These are phyloP conservation scores for Linnaemya vulpina DNA, from an alignment of 2,888 invertebrate species.

Conservation along the genomic window DNA sequence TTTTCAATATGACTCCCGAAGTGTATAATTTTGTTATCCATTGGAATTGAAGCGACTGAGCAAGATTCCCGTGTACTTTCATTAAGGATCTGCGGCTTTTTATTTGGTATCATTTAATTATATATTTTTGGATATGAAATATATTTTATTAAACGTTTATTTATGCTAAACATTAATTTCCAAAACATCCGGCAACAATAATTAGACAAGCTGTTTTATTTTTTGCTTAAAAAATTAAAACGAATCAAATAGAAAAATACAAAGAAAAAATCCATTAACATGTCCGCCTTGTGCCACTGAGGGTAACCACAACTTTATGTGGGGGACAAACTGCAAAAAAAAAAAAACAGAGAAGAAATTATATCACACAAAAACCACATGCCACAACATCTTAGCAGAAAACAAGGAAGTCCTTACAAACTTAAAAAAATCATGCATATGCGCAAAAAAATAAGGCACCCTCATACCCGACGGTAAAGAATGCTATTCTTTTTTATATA, in stretches of 20 bases:
- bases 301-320: slow-evolving; percentile 62
- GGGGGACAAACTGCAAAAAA: slow-evolving; percentile 55
- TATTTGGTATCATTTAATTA: neutral
- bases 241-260: slow-evolving; percentile 37
- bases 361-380: slow-evolving; percentile 67
- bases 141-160: slow-evolving; percentile 2
- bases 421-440: slow-evolving; percentile 74
- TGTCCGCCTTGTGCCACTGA: slow-evolving; percentile 58
- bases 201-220: slow-evolving; percentile 53
- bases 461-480: slow-evolving; percentile 50
- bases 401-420: slow-evolving; percentile 57
- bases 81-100: neutral
- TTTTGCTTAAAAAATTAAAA: slow-evolving; percentile 14
- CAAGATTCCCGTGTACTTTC: neutral
- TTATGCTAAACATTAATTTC: slow-evolving; percentile 41
- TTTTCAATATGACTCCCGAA: too few relatives aligned
- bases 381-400: slow-evolving; percentile 43
- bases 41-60: neutral
- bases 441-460: slow-evolving; percentile 76
- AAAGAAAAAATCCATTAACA: slow-evolving; percentile 58
- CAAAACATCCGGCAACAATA: slow-evolving; percentile 65
- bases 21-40: neutral
- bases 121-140: neutral
- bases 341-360: slow-evolving; percentile 29
- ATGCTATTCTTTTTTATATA: slow-evolving; percentile 39